Evolutionary conservation across 2,888 invertebrate genomes (phyloP), one percentile per base, ranked within the genome.

Genomic region (Allacma fusca): DNA sequence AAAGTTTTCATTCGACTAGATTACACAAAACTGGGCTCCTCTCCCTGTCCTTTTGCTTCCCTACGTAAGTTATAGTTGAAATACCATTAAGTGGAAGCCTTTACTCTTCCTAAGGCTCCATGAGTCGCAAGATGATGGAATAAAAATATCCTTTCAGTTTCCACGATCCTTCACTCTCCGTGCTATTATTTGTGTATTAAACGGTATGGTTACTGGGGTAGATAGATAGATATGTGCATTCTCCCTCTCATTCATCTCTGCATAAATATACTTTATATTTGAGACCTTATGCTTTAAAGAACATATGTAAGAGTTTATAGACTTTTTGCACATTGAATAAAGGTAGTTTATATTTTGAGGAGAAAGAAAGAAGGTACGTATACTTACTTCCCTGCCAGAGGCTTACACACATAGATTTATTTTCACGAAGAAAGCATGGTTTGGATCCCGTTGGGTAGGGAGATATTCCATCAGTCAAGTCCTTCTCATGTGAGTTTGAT

Each of bases 401-500:
- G 34, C 9, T 34, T 34, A 34, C 34, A 34, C 9, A 34, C 34
- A 34, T 34, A 50, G n/a, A 50, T n/a, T 19, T 50, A 19, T 12
- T n/a, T n/a, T 16, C n/a, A 50, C 16, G 50, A 50, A 19, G 50
- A 50, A 50, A n/a, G n/a, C 2, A n/a, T n/a, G 16, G 50, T 50
- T 5, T 50, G 16, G 50, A 50, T 50, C 5, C 19, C 19, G 50
- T 34, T 50, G 50, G 19, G 68, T 40, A 50, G 70, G 50, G 67
- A 67, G 67, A 67, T 67, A 44, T 23, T 68, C 68, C 43, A 43
- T 68, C 34, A 50, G 34, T 21, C 40, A 21, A 50, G 50, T 50
- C 40, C 68, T 68, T 43, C 62, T 59, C 26, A 71, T 59, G 29
- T 57, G 73, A 73, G 28, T 44, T 74, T 74, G 74, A 74, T 74